Evolutionary conservation across 2,797 vertebrate species (phyloP).

Genomic region (Neosilurus hyrtlii): DNA sequence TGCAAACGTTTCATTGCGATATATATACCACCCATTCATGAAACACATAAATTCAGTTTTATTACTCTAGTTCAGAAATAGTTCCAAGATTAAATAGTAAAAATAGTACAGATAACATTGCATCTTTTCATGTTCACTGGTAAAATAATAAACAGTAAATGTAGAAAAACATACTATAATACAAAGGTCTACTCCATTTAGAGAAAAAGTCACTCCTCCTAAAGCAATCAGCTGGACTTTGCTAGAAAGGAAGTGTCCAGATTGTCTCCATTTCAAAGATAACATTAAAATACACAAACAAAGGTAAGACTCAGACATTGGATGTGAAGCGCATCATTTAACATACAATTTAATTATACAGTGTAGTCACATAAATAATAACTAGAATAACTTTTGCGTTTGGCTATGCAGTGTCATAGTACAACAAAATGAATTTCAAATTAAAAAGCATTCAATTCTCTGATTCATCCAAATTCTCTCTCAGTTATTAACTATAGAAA

Average conservation of each 20-base stretch:
- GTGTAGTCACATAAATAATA: neutral
- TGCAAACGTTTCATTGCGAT: neutral
- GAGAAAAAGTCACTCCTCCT: neutral
- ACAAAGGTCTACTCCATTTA: neutral
- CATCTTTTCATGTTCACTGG: neutral
- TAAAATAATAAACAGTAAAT: neutral
- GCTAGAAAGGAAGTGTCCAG: neutral
- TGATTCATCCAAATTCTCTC: neutral
- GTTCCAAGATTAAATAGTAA: slow-evolving; percentile 6
- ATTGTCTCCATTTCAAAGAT: slow-evolving; percentile 5
- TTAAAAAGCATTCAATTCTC: neutral
- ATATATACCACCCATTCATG: neutral
- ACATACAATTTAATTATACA: neutral
- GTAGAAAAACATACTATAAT: neutral
- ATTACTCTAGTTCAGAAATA: slow-evolving; percentile 7
- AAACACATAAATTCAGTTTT: slow-evolving; percentile 31
- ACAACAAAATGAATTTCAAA: slow-evolving; percentile 1
- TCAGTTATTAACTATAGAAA: neutral
- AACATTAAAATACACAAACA: slow-evolving; percentile 13
- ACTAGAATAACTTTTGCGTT: neutral
- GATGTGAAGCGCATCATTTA: neutral
- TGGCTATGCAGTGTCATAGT: neutral
- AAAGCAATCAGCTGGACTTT: neutral
- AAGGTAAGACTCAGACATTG: neutral
- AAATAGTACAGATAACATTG: neutral